Base-by-base conservation (phyloP, 1,140 invertebrate species). In the Drosophila oshimai region DNA sequence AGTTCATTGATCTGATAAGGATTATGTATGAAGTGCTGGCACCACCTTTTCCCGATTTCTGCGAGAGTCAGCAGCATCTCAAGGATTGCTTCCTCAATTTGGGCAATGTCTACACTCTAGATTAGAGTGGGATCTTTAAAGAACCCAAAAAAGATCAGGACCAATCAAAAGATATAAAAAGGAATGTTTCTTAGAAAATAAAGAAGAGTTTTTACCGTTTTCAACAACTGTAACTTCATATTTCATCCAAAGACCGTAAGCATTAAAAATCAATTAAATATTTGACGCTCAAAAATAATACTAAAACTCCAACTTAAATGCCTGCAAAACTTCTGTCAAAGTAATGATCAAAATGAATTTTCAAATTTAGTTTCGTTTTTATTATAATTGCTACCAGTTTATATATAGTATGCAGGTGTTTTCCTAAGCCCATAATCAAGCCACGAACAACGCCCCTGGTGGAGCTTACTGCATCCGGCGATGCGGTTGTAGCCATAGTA, bases 31-130 rank as follows among this genome's bases (percentile, higher is more conserved):
- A 94, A 37, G 94, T 93, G 6, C 81, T 97, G 10, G 93, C 93
- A 9, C 93, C 95, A 6, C 96, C 96, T 0, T 96, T 96, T 71
- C 93, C 92, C 79, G 96, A 97, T 74, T 96, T 95, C 89, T 95
- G 96, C 89, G 91, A 96, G 34, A 96, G 95, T 77, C 96, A 97
- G 65, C 95, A 97, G 91, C 94, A 95, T 15, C 91, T 96, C 7
- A 94, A 96, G 79, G 93, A 95, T 34, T 96, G 95, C 65, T 93
- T 94, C 79, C 91, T 96, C 1, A 91, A 94, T 50, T 90, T 93
- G 54, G 95, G 95, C 42, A 96, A 96, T 64, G 74, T 89, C 4
- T 91, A 91, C 44, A 86, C 77, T 57, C 36, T 90, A 42, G 69
- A 90, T 20, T 90, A 64, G 37, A 31, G 3, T 2, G 15, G 1